A percentile compares a stretch with the other conserved stretches of the same genome.
Evolutionary conservation across 2,888 invertebrate genomes (phyloP).

Genomic region (Scaptomyza tumidula): DNA sequence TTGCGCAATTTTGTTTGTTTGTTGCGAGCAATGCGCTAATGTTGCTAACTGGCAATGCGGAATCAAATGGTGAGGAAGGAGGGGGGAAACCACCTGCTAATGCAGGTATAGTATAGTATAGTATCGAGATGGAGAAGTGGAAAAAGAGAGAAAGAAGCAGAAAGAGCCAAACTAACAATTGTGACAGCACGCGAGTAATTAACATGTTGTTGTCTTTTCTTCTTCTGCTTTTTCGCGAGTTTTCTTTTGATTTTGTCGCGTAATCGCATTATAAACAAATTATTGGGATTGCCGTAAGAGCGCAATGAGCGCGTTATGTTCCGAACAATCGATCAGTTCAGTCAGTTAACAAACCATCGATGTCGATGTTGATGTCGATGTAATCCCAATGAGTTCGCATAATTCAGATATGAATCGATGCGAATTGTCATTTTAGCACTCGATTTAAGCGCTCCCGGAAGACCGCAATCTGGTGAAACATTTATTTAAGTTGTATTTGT

Average conservation of each 20-base stretch:
- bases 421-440: conserved; percentile 28
- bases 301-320: conserved; percentile 1
- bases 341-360: conserved; percentile 46
- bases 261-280: conserved; percentile 78
- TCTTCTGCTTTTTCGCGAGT: not conserved
- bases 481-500: conserved; percentile 25
- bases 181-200: conserved; percentile 75
- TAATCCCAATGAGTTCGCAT: conserved; percentile 38
- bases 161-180: conserved; percentile 44
- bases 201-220: conserved; percentile 63
- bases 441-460: conserved; percentile 53
- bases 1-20: conserved; percentile 56
- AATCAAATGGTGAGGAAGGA: conserved; percentile 38
- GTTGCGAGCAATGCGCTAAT: conserved; percentile 42
- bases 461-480: conserved; percentile 45
- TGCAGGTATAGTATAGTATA: no score
- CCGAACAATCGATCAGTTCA: conserved; percentile 30
- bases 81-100: not conserved
- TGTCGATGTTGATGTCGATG: not conserved
- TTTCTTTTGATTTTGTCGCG: conserved; percentile 52
- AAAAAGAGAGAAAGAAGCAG: conserved; percentile 17
- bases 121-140: not conserved
- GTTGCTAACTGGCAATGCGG: conserved; percentile 46
- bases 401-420: conserved; percentile 42
- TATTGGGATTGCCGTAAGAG: conserved; percentile 51